phyloP scores from a whole-genome alignment of 2,113 vertebrate species.

The Podarcis raffonei region DNA sequence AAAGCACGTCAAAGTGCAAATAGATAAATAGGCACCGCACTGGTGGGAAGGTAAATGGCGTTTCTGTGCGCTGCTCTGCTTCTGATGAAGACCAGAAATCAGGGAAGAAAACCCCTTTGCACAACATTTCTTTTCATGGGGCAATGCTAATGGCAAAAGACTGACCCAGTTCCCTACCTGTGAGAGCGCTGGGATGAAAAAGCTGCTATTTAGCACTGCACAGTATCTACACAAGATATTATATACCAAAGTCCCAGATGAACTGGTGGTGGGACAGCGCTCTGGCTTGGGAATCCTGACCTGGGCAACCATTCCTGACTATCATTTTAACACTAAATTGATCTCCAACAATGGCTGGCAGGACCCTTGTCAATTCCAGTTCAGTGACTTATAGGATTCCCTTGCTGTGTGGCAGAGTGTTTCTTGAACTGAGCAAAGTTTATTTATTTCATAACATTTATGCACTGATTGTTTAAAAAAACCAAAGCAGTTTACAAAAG shows the following conservation, averaged over 20 bases:
- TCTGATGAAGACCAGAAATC: neutral
- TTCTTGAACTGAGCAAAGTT: neutral
- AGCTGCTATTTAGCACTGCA: neutral
- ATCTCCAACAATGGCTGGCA: neutral
- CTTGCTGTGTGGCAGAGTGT: neutral
- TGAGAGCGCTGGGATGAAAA: neutral
- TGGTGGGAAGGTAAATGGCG: no score
- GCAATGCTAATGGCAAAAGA: neutral
- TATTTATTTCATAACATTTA: no score
- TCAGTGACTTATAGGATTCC: slow-evolving; percentile 31
- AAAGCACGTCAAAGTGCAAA: no score
- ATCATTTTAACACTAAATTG: neutral
- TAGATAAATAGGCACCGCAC: no score
- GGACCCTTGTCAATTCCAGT: slow-evolving; percentile 40
- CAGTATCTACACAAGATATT: neutral
- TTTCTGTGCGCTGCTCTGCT: no score
- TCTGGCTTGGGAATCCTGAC: neutral
- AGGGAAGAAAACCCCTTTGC: neutral
- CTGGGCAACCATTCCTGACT: neutral
- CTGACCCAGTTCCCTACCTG: neutral
- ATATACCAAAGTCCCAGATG: neutral
- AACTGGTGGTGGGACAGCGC: neutral
- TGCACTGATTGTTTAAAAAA: no score
- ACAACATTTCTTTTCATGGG: neutral
- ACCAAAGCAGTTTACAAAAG: no score